Conservation (phyloP, 1,140 invertebrate species). For the Drosophila auraria region DNA sequence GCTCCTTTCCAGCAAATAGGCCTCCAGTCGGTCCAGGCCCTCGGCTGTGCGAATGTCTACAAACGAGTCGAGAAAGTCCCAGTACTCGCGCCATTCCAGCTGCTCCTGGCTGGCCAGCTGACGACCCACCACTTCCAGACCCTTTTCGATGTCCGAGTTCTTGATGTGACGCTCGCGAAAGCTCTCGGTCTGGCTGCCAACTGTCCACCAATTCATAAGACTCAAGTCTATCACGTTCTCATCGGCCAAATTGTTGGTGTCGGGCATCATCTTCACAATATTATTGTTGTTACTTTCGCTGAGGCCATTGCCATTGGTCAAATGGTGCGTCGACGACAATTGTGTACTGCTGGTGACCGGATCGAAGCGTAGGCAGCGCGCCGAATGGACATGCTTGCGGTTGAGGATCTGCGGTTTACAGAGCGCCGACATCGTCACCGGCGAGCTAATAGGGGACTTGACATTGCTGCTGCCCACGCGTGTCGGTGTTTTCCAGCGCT, state of each 20-base stretch:
- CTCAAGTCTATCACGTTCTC: constrained; percentile 8
- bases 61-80: constrained; percentile 94
- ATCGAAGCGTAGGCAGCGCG: constrained; percentile 38
- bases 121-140: constrained; percentile 92
- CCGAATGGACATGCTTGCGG: constrained; percentile 5
- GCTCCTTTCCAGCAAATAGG: constrained; percentile 88
- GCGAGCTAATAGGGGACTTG: constrained; percentile 50
- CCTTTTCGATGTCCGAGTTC: constrained; percentile 92
- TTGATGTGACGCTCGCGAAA: constrained; percentile 86
- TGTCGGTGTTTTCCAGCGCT: constrained; percentile 93
- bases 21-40: constrained; percentile 91
- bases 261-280: neutral
- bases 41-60: constrained; percentile 90
- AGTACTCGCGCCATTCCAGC: constrained; percentile 95
- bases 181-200: constrained; percentile 39
- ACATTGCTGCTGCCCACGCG: constrained; percentile 74
- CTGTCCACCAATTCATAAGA: constrained; percentile 20
- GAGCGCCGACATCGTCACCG: constrained; percentile 51
- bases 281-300: constrained; percentile 18
- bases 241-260: neutral
- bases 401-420: constrained; percentile 33
- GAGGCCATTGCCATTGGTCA: constrained; percentile 35
- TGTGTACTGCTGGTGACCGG: neutral
- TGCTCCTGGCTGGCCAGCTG: constrained; percentile 91
- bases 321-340: neutral